Evolutionary conservation across 2,113 vertebrate genomes (phyloP).

Genomic region (Chaetorhynchus papuensis): DNA sequence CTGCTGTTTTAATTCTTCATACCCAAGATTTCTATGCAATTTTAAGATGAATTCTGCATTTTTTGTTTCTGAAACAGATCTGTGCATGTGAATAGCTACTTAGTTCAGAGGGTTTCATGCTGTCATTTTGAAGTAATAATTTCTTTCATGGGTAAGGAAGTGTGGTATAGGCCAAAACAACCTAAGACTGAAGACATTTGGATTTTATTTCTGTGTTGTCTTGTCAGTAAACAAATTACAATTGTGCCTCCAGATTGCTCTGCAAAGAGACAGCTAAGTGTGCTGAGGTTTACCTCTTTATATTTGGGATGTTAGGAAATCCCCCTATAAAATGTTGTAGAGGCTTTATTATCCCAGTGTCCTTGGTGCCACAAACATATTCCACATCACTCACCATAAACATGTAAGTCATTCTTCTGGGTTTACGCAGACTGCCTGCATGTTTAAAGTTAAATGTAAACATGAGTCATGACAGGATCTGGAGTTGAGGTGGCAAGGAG

Average conservation of each 20-base stretch:
- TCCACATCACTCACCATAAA: neutral
- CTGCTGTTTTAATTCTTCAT: neutral
- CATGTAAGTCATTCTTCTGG: neutral
- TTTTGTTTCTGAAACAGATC: neutral
- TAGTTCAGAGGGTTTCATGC: neutral
- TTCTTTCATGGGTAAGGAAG: neutral
- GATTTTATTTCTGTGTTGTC: neutral
- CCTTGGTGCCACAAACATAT: neutral
- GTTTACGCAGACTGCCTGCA: neutral
- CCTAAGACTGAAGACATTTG: neutral
- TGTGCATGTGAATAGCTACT: neutral
- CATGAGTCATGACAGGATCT: slow-evolving; percentile 14
- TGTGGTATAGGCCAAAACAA: neutral
- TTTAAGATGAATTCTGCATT: neutral
- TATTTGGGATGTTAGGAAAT: neutral
- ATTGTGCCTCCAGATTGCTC: neutral
- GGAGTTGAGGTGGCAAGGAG: neutral
- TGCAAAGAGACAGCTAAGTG: neutral
- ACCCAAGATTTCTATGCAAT: neutral
- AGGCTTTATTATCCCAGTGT: neutral
- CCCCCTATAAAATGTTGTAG: neutral
- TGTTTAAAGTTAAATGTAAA: neutral
- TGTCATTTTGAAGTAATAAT: neutral
- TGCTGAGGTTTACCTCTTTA: neutral
- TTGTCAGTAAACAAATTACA: neutral